Evolutionary conservation across 2,888 invertebrate genomes (phyloP), one percentile per base, ranked within the genome.

Genomic region (Microdon myrmicae): DNA sequence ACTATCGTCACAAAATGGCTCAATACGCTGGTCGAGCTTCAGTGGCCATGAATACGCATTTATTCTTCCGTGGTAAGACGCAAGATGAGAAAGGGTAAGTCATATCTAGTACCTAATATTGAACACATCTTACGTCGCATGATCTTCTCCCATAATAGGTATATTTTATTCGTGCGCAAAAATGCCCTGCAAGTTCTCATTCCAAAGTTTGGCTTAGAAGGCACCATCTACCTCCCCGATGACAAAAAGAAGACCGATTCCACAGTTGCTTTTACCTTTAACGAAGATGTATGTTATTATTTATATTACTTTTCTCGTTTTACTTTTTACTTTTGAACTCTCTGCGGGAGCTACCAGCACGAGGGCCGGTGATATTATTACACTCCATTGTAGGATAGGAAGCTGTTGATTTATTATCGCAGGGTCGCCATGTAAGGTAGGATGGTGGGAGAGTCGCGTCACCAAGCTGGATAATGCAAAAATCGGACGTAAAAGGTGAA

Each of bases 1-100:
- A 99, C 83, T 95, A 95, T 79, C 84, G 96, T 7, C 96, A 97
- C 78, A 85, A 94, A 37, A 96, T 96, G 90, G 98, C 98, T 6
- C 98, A 99, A 81, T 92, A 96, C 81, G 99, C 98, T 2, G 95
- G 92, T 2, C 84, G 99, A 60, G 96, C 98, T 1, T 98, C 98
- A 0, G 94, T 97, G 9, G 93, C 92, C n/a, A 87, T 99, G 53
- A 96, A 98, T 77, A 98, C 97, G 3, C 96, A 96, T 77, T 91
- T 92, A 59, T 92, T 92, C 80, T 94, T 94, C 82, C 86, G 88
- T 67, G 89, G 88, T 53, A 88, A 88, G 75, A 82, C 87, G 3
- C 87, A 91, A 69, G 87, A 90, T 69, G 92, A 94, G 76, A 87
- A 90, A 68, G 94, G 92, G 34, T 94, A 90, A 73, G 84, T 74